These are phyloP conservation scores for Pseudopipra pipra DNA, from an alignment of 2,113 vertebrate genomes.

Conservation along the genomic window DNA sequence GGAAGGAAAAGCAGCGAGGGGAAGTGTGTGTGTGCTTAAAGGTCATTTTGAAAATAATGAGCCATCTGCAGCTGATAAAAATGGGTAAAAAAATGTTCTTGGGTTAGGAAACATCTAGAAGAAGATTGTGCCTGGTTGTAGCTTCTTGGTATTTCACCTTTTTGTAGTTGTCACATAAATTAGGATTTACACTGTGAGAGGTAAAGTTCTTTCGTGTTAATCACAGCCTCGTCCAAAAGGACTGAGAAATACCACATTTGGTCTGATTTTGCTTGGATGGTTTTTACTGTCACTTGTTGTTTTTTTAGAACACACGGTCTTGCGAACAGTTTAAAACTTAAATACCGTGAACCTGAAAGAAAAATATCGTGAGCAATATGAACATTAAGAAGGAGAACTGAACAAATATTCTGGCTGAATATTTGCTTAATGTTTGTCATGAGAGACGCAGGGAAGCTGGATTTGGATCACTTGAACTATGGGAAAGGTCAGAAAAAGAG, in stretches of 20 bases:
- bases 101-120: background rate
- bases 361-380: background rate
- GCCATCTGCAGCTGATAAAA: background rate
- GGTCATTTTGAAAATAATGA: background rate
- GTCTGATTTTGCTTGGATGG: background rate
- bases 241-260: background rate
- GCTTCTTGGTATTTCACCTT: background rate
- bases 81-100: background rate
- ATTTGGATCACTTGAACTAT: background rate
- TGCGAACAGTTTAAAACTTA: background rate
- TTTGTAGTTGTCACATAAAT: background rate
- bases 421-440: background rate
- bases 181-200: background rate
- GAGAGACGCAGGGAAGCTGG: background rate
- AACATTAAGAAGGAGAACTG: background rate
- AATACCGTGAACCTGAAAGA: background rate
- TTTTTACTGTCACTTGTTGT: background rate
- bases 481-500: background rate
- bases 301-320: background rate
- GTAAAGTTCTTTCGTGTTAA: background rate
- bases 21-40: background rate
- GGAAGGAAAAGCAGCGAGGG: background rate
- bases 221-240: background rate
- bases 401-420: background rate
- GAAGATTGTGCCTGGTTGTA: background rate